phyloP scores from a whole-genome alignment of 1,140 invertebrate genomes.

The Calycopis cecrops region DNA sequence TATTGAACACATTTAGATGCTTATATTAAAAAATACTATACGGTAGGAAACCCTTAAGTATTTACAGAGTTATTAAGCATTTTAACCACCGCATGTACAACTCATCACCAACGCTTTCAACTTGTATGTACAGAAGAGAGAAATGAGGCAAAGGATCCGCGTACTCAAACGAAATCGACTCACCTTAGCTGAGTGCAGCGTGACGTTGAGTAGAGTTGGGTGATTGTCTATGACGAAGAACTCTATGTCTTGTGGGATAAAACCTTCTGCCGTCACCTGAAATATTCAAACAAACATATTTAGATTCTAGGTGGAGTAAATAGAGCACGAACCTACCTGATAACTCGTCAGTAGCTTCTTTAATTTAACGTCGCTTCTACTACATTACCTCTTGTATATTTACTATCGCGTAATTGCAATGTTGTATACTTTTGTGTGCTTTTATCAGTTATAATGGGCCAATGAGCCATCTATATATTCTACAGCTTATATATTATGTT shows the following conservation, averaged over 20 bases:
- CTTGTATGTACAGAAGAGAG: conserved; percentile 26
- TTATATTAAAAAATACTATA: too few relatives aligned
- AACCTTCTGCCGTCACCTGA: conserved; percentile 91
- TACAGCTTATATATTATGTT: too few relatives aligned
- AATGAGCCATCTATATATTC: too few relatives aligned
- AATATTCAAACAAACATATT: conserved; percentile 6
- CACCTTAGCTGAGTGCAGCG: conserved; percentile 88
- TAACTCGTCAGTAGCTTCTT: too few relatives aligned
- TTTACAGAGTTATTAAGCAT: background rate
- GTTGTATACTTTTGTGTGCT: too few relatives aligned
- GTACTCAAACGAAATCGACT: conserved; percentile 40
- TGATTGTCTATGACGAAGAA: conserved; percentile 91
- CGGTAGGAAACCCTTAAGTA: background rate
- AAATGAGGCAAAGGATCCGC: conserved; percentile 18
- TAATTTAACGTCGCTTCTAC: too few relatives aligned
- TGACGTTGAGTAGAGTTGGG: conserved; percentile 90
- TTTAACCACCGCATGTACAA: background rate
- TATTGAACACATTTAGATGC: too few relatives aligned
- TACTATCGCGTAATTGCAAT: too few relatives aligned
- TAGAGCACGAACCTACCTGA: too few relatives aligned
- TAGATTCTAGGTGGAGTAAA: background rate
- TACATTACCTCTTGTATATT: too few relatives aligned
- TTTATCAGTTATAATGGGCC: too few relatives aligned
- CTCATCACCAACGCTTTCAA: conserved; percentile 5
- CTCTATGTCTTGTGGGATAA: conserved; percentile 86